phyloP scores from a whole-genome alignment of 1,140 invertebrate genomes.

The Neodiprion pinetum region DNA sequence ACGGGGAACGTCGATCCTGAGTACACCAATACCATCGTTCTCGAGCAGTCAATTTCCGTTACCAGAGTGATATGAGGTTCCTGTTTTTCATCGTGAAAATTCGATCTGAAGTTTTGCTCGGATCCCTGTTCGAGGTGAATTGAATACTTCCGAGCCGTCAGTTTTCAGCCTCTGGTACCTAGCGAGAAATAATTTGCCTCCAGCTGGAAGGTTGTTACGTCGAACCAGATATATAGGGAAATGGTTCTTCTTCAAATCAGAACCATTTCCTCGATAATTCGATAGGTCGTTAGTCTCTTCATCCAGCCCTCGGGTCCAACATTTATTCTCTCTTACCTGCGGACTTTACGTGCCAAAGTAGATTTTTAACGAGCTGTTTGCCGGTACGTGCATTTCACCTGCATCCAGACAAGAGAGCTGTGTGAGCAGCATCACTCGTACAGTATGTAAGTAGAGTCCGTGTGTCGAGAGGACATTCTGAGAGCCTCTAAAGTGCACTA shows the following conservation, averaged over 20 bases:
- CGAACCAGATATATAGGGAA: not conserved
- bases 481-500: conserved; percentile 40
- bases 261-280: not conserved
- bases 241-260: not conserved
- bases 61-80: too few species aligned
- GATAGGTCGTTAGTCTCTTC: conserved; percentile 5
- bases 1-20: not conserved
- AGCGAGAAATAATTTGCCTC: not conserved
- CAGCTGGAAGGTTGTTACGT: too few species aligned
- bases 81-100: too few species aligned
- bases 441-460: conserved; percentile 12
- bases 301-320: not conserved
- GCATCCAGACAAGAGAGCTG: conserved; percentile 34
- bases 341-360: conserved; percentile 34
- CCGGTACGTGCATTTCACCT: conserved; percentile 33
- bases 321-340: conserved; percentile 1
- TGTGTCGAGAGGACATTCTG: conserved; percentile 32
- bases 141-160: not conserved
- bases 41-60: too few species aligned
- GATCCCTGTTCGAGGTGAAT: not conserved
- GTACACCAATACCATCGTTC: not conserved
- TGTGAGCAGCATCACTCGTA: conserved; percentile 12
- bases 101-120: too few species aligned
- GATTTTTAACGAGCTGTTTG: conserved; percentile 43
- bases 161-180: not conserved